Evolutionary conservation across 2,113 vertebrate species (phyloP).

Genomic region (Illadopsis cleaveri): DNA sequence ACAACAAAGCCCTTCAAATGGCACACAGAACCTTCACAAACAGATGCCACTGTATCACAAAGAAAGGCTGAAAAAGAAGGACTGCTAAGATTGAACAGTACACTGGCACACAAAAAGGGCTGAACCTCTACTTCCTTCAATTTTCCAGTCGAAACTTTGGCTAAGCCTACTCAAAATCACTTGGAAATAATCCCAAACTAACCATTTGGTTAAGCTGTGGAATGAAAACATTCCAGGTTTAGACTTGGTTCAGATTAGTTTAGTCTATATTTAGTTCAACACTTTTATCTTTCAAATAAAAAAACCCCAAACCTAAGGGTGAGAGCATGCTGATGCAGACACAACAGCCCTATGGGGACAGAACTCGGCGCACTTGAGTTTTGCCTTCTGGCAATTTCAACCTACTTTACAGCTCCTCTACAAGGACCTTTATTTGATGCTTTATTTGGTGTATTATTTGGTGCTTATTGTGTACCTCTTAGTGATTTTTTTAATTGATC

Average conservation of each 20-base stretch:
- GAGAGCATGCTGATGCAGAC: background rate
- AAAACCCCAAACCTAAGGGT: background rate
- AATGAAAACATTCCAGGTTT: background rate
- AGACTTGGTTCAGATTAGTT: background rate
- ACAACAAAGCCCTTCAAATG: background rate
- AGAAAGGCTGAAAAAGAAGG: background rate
- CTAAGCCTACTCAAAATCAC: background rate
- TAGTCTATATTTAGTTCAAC: background rate
- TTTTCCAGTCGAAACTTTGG: background rate
- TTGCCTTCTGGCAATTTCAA: background rate
- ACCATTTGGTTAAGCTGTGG: background rate
- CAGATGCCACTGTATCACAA: background rate
- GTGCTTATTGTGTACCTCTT: background rate
- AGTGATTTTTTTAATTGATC: background rate
- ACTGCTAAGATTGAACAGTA: background rate
- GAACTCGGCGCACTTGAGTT: background rate
- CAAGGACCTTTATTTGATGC: background rate
- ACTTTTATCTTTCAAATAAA: background rate
- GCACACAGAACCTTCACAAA: background rate
- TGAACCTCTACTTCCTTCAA: background rate
- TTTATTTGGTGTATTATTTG: background rate
- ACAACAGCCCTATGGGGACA: background rate
- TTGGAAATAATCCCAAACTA: background rate
- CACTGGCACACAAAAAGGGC: background rate
- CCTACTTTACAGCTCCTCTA: background rate